Conservation (phyloP, 2,888 invertebrate genomes). For the Lasius fuliginosus region DNA sequence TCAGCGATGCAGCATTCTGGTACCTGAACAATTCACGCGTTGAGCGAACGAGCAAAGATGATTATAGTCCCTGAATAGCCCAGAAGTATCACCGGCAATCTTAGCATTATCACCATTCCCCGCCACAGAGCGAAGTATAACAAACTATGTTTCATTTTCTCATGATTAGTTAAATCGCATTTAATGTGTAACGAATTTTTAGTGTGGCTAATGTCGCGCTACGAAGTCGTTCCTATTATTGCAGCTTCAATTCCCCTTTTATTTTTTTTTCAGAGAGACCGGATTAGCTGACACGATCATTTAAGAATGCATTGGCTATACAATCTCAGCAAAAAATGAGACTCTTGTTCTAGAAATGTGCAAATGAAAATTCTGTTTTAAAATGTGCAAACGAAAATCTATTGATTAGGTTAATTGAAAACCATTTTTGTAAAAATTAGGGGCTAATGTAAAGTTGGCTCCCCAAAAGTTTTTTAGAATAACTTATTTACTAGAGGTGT, state of each 20-base stretch:
- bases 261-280: background rate
- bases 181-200: slow-evolving; percentile 14
- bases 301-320: too few relatives aligned
- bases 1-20: slow-evolving; percentile 36
- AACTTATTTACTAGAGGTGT: too few relatives aligned
- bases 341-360: too few relatives aligned
- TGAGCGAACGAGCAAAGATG: slow-evolving; percentile 62
- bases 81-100: slow-evolving; percentile 65
- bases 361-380: too few relatives aligned
- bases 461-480: too few relatives aligned
- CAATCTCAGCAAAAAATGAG: too few relatives aligned
- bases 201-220: background rate
- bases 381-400: too few relatives aligned
- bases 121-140: slow-evolving; percentile 51
- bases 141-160: slow-evolving; percentile 47
- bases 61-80: slow-evolving; percentile 63
- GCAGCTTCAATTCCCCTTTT: background rate
- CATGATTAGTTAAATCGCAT: slow-evolving; percentile 43
- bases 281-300: background rate
- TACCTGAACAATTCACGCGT: slow-evolving; percentile 62
- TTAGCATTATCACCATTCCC: slow-evolving; percentile 57
- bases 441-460: too few relatives aligned
- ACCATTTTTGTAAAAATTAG: too few relatives aligned
- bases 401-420: too few relatives aligned
- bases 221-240: background rate